Conservation (phyloP, 1,140 invertebrate species). For the Ridgeia piscesae region DNA sequence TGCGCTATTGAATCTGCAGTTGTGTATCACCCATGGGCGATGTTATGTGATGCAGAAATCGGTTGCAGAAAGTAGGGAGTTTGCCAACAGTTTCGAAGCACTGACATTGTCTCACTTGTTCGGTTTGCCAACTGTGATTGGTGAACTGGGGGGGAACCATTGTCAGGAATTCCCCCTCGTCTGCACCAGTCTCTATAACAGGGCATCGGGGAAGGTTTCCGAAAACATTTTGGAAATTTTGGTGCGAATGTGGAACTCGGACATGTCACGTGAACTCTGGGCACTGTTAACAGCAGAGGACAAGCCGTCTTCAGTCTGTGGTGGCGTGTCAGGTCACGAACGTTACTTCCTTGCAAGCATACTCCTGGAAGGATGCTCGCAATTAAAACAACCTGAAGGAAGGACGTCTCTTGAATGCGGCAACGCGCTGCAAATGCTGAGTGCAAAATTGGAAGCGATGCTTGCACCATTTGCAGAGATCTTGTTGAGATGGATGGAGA, state of each 20-base stretch:
- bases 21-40: neutral
- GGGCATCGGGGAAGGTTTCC: neutral
- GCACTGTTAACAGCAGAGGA: neutral
- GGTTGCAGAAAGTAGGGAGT: neutral
- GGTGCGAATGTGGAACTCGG: neutral
- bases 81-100: neutral
- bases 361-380: neutral
- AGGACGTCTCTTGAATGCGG: neutral
- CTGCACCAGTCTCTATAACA: neutral
- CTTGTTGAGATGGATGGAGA: neutral
- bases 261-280: neutral
- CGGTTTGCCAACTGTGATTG: neutral
- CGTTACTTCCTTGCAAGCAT: neutral
- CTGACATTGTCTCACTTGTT: neutral
- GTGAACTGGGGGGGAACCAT: neutral
- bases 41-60: neutral
- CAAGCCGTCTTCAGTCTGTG: neutral
- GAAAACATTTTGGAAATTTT: neutral
- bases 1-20: neutral
- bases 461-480: neutral
- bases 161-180: neutral
- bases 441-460: neutral
- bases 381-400: neutral
- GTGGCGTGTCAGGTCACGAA: neutral
- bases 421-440: neutral